Evolutionary conservation across 2,113 vertebrate genomes (phyloP).

Genomic region (Nematolebias whitei): DNA sequence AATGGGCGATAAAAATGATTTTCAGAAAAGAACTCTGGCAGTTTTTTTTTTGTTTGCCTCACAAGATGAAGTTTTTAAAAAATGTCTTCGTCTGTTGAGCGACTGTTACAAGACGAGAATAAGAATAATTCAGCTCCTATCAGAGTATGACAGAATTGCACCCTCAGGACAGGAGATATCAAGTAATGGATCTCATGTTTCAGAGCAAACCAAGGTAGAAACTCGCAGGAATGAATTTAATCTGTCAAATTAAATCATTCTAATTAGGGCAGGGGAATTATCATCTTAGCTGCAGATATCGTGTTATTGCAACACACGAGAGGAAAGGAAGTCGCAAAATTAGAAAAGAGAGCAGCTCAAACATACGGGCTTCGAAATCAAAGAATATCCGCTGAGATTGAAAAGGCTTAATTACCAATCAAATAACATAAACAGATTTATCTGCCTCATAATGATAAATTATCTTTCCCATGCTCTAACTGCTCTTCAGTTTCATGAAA

Average conservation of each 20-base stretch:
- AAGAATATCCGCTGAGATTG: conserved; percentile 3
- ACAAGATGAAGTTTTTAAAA: conserved; percentile 26
- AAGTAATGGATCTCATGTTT: conserved; percentile 46
- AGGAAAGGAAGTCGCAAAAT: not conserved
- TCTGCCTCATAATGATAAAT: not conserved
- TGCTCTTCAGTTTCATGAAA: not conserved
- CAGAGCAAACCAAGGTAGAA: conserved; percentile 8
- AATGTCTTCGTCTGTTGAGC: conserved; percentile 9
- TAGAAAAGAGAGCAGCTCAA: not conserved
- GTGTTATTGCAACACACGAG: conserved; percentile 12
- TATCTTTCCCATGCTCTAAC: not conserved
- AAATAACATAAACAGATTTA: not conserved
- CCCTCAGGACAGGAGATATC: conserved; percentile 37
- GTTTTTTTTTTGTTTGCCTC: conserved; percentile 32
- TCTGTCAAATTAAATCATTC: conserved; percentile 34
- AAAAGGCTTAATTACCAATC: not conserved
- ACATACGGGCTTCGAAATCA: conserved; percentile 5
- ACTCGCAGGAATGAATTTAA: conserved; percentile 9
- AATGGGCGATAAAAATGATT: conserved; percentile 17
- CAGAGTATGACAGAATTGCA: conserved; percentile 35
- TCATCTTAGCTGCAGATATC: conserved; percentile 37
- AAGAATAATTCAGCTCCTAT: conserved; percentile 33
- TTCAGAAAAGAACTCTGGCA: conserved; percentile 23
- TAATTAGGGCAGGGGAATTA: conserved; percentile 38
- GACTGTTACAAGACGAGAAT: conserved; percentile 33